Evolutionary conservation across 1,140 invertebrate genomes (phyloP).

Genomic region (Dreissena polymorpha): DNA sequence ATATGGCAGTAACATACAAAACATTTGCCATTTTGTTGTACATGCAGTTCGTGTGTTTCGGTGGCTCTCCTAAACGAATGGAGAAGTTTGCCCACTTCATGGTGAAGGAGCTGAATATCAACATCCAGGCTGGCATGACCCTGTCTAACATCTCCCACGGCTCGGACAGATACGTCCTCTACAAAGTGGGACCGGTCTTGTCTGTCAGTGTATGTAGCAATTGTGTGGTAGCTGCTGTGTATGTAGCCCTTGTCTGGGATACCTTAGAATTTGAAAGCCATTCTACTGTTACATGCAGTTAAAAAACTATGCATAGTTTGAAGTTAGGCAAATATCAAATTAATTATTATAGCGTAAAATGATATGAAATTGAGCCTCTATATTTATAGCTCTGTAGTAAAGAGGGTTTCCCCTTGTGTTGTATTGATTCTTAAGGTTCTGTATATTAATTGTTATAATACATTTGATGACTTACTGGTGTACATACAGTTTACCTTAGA

Average conservation of each 20-base stretch:
- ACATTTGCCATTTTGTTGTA: no score
- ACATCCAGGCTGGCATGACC: conserved; percentile 65
- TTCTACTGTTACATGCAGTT: not conserved
- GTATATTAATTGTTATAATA: no score
- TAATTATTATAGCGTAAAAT: not conserved
- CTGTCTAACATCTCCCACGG: conserved; percentile 67
- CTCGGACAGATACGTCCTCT: conserved; percentile 90
- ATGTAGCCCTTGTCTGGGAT: no score
- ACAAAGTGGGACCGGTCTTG: conserved; percentile 97
- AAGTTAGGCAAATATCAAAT: not conserved
- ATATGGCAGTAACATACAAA: no score
- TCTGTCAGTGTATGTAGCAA: conserved; percentile 88
- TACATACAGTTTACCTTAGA: no score
- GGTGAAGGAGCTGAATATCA: conserved; percentile 62
- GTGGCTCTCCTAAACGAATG: conserved; percentile 97
- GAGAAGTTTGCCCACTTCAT: conserved; percentile 86
- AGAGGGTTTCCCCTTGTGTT: no score
- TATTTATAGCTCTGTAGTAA: no score
- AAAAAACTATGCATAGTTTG: not conserved
- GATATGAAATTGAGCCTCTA: no score
- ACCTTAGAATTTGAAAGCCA: no score
- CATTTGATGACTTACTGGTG: no score
- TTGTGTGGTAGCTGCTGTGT: not conserved
- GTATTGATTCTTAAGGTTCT: no score
- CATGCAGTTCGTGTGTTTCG: conserved; percentile 97